phyloP scores from a whole-genome alignment of 2,113 vertebrate genomes.

The Leucosticte australis region DNA sequence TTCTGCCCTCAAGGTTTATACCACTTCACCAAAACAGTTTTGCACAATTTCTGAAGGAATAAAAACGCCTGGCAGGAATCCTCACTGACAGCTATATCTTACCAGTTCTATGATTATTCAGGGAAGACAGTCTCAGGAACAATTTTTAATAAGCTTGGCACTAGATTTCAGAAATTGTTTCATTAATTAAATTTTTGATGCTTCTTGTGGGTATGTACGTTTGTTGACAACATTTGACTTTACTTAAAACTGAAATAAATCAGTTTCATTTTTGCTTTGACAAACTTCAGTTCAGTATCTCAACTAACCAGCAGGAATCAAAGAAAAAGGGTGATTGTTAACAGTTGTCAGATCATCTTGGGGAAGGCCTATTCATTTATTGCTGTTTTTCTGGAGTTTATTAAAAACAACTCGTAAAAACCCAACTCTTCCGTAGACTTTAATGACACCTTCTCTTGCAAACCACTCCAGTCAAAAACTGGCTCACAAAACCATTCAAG shows the following conservation, averaged over 20 bases:
- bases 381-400: neutral
- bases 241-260: neutral
- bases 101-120: neutral
- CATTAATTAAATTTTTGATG: neutral
- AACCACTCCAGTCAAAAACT: neutral
- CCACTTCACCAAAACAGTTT: neutral
- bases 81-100: neutral
- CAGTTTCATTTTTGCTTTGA: slow-evolving; percentile 22
- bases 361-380: neutral
- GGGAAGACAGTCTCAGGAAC: neutral
- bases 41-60: neutral
- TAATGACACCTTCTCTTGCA: neutral
- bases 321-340: neutral
- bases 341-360: neutral
- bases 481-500: neutral
- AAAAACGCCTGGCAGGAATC: neutral
- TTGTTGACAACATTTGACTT: neutral
- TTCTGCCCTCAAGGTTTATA: slow-evolving; percentile 6
- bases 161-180: neutral
- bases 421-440: neutral
- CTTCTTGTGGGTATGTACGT: neutral
- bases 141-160: neutral
- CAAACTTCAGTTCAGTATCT: neutral
- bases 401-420: neutral
- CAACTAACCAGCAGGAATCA: neutral